Evolutionary conservation across 2,888 invertebrate species (phyloP).

Genomic region (Neoaliturus tenellus): DNA sequence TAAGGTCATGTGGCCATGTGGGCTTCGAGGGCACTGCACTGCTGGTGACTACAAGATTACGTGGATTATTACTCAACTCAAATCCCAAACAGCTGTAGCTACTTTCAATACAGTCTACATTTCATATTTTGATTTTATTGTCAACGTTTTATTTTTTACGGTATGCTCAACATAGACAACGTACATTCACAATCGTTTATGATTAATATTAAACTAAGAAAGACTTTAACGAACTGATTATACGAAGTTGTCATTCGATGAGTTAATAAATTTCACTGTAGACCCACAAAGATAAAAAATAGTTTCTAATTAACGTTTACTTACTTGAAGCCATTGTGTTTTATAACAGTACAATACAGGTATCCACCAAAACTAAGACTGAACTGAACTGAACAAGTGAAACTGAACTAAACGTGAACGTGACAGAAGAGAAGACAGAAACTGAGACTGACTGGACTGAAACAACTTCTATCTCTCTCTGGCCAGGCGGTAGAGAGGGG

Average conservation of each 20-base stretch:
- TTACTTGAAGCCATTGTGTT: background rate
- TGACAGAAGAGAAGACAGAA: background rate
- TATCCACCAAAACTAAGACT: background rate
- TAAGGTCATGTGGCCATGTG: background rate
- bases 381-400: background rate
- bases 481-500: background rate
- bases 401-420: background rate
- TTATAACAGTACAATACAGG: background rate
- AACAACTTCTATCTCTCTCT: background rate
- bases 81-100: background rate
- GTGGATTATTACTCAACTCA: background rate
- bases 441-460: too few species aligned
- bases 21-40: background rate
- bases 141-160: too few species aligned
- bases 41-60: background rate
- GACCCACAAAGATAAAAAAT: background rate
- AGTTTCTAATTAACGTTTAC: background rate
- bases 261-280: background rate
- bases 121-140: background rate
- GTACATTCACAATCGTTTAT: background rate
- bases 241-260: background rate
- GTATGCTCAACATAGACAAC: background rate
- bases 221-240: background rate
- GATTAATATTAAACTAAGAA: background rate
- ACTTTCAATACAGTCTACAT: too few species aligned